Base-by-base conservation (phyloP, 2,797 vertebrate genomes). In the Eulemur albifrons region DNA sequence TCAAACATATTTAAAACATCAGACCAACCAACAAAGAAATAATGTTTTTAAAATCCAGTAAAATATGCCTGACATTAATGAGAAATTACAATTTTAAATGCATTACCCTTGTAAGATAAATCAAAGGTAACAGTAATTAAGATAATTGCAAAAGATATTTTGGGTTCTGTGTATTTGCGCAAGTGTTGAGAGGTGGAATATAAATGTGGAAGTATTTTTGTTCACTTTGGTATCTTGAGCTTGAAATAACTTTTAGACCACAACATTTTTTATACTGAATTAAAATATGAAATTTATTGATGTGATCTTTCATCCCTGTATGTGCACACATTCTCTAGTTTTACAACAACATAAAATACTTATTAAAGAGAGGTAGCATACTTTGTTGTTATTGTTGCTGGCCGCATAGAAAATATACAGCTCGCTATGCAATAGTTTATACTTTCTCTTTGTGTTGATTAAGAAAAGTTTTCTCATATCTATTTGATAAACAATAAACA, bases 41-140 rank as follows among this genome's bases (percentile, higher is more conserved):
- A 89, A 90, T 90, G 59, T 88, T 89, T 97, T 96, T 88, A 59
- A 96, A 95, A 96, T 90, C 23, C 93, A 88, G 90, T 77, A 85
- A 96, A 96, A 81, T 93, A 30, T 93, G 50, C 43, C 40, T 96
- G 80, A 96, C 87, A 85, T 95, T 97, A 97, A 96, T 97, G 84
- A 96, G 96, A 96, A 97, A 98, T 98, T 98, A 97, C 65, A 97
- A 97, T 98, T 98, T 98, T 94, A 98, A 97, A 98, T 97, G 88
- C 77, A 95, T 97, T 97, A 94, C 85, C 93, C 97, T 97, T 97
- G 95, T 96, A 97, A 95, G 94, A 96, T 95, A 97, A 97, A 97
- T 97, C 93, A 97, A 97, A 98, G 92, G 97, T 96, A 97, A 97
- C 76, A 38, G 91, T 97, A 96, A 98, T 98, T 98, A 97, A 96